Evolutionary conservation across 2,797 vertebrate genomes (phyloP).

Genomic region (Acanthornis magna): DNA sequence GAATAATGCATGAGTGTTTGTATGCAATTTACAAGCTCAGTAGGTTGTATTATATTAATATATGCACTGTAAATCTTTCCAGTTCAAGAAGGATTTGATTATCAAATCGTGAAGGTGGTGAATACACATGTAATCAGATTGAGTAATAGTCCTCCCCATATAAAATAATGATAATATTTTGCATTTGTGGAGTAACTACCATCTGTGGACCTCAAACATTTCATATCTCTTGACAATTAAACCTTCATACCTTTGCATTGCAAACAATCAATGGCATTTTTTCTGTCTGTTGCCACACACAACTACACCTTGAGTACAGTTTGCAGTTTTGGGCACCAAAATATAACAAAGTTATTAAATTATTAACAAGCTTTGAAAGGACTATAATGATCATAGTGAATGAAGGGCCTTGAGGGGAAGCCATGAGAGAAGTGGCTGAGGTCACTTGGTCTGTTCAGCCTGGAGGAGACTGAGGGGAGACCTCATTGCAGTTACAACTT

Average conservation of each 20-base stretch:
- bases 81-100: constrained; percentile 37
- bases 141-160: background rate
- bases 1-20: constrained; percentile 57
- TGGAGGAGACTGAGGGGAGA: background rate
- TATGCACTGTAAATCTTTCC: constrained; percentile 6
- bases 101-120: constrained; percentile 6
- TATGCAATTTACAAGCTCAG: background rate
- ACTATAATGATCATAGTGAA: background rate
- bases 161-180: constrained; percentile 15
- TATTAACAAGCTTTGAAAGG: background rate
- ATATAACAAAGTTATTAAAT: background rate
- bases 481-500: background rate
- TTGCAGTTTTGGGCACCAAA: background rate
- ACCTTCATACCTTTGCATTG: background rate
- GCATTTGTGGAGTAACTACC: background rate
- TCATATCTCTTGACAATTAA: background rate
- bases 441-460: background rate
- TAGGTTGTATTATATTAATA: constrained; percentile 26
- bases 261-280: background rate
- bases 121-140: constrained; percentile 33
- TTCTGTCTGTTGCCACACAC: background rate
- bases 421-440: rapidly evolving
- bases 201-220: background rate
- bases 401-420: background rate
- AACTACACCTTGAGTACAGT: background rate